Evolutionary conservation across 2,888 invertebrate species (phyloP).

Genomic region (Spodoptera littoralis): DNA sequence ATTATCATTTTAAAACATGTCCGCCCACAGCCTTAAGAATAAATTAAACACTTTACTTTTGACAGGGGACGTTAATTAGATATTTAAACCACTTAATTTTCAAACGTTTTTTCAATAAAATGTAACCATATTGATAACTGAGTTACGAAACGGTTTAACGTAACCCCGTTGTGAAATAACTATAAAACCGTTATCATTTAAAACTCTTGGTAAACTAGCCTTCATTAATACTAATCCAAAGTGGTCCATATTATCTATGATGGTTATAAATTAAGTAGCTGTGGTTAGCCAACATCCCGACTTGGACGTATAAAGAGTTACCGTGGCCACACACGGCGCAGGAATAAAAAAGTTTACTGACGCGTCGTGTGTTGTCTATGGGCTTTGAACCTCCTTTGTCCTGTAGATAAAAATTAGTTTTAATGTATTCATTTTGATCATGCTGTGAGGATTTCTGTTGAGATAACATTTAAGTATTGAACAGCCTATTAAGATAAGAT

Average conservation of each 20-base stretch:
- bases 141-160: constrained; percentile 34
- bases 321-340: constrained; percentile 78
- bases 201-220: constrained; percentile 59
- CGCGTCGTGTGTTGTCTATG: constrained; percentile 57
- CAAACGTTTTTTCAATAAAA: constrained; percentile 34
- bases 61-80: constrained; percentile 28
- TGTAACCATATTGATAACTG: constrained; percentile 21
- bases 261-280: constrained; percentile 74
- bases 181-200: constrained; percentile 61
- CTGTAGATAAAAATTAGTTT: constrained; percentile 51
- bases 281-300: constrained; percentile 75
- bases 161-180: constrained; percentile 48
- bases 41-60: constrained; percentile 43
- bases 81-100: constrained; percentile 46
- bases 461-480: constrained; percentile 46
- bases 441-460: constrained; percentile 46
- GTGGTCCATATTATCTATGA: constrained; percentile 70
- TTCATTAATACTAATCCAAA: constrained; percentile 75
- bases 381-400: constrained; percentile 47
- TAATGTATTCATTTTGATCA: constrained; percentile 56
- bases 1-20: constrained; percentile 44
- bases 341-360: constrained; percentile 52
- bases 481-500: constrained; percentile 44
- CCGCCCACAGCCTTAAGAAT: constrained; percentile 42
- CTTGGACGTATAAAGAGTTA: constrained; percentile 62